A percentile compares a stretch with the other conserved stretches of the same genome.
These are phyloP conservation scores for Nephrotoma flavescens DNA, from an alignment of 2,888 invertebrate genomes.

Conservation along the genomic window DNA sequence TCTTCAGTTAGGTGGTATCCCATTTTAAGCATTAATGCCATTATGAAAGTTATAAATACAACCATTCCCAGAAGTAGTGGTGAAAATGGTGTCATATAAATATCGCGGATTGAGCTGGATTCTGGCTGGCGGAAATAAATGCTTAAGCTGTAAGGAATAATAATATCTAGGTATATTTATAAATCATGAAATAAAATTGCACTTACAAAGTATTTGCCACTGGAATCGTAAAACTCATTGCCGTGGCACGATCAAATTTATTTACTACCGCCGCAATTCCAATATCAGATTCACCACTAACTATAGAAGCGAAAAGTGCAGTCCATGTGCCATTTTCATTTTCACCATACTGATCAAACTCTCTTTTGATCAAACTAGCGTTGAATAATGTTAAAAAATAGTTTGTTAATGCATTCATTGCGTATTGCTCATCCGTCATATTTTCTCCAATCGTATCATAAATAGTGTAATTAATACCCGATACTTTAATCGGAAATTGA, in stretches of 20 bases:
- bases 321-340: neutral
- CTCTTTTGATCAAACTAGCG: neutral
- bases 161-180: constrained; percentile 2
- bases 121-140: constrained; percentile 48
- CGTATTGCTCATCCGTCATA: neutral
- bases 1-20: neutral
- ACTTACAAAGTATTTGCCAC: neutral
- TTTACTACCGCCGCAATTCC: neutral
- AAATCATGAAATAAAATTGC: neutral
- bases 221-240: neutral
- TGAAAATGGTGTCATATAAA: constrained; percentile 47
- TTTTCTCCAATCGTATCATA: neutral
- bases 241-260: neutral
- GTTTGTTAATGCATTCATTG: neutral
- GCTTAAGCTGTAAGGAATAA: constrained; percentile 35
- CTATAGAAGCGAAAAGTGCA: neutral
- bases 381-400: neutral
- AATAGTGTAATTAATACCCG: neutral
- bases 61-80: constrained; percentile 38
- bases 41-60: constrained; percentile 36
- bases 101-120: constrained; percentile 43
- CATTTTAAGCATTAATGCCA: constrained; percentile 18
- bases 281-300: neutral
- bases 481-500: neutral
- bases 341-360: neutral